A percentile compares a stretch with the other conserved stretches of the same genome.
phyloP scores from a whole-genome alignment of 2,888 invertebrate species.

The Tenthredo amoena region DNA sequence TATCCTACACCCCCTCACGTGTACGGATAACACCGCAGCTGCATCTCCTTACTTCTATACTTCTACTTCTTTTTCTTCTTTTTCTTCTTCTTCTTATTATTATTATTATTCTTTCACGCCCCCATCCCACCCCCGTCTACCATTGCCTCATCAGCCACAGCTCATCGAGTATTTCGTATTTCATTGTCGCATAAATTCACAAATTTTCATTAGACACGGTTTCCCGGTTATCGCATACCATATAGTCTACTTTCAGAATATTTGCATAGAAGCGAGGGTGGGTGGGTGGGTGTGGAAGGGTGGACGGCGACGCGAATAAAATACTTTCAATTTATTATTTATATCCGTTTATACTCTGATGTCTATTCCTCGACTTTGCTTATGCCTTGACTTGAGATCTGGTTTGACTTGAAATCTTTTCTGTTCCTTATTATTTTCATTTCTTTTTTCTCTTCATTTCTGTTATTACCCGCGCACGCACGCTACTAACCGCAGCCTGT shows the following conservation, averaged over 20 bases:
- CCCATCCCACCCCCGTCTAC: conserved; percentile 42
- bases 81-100: not conserved
- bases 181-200: not conserved
- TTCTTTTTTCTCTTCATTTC: not conserved
- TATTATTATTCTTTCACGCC: conserved; percentile 15
- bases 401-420: conserved; percentile 38
- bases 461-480: conserved; percentile 37
- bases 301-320: not conserved
- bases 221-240: not conserved
- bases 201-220: not conserved
- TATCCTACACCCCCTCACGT: not conserved
- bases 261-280: conserved; percentile 24
- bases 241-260: not conserved
- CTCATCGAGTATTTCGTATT: not conserved
- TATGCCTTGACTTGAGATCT: conserved; percentile 31
- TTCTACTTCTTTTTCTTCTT: conserved; percentile 48
- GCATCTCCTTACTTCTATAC: conserved; percentile 61
- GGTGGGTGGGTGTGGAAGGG: conserved; percentile 21
- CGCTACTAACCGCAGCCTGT: conserved; percentile 33
- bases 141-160: not conserved
- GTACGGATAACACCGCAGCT: conserved; percentile 18
- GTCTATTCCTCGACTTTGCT: conserved; percentile 21
- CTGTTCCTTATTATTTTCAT: conserved; percentile 39
- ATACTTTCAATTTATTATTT: not conserved
- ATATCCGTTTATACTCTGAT: not conserved